Evolutionary conservation across 1,140 invertebrate species (phyloP).

Genomic region (Ericerus pela): DNA sequence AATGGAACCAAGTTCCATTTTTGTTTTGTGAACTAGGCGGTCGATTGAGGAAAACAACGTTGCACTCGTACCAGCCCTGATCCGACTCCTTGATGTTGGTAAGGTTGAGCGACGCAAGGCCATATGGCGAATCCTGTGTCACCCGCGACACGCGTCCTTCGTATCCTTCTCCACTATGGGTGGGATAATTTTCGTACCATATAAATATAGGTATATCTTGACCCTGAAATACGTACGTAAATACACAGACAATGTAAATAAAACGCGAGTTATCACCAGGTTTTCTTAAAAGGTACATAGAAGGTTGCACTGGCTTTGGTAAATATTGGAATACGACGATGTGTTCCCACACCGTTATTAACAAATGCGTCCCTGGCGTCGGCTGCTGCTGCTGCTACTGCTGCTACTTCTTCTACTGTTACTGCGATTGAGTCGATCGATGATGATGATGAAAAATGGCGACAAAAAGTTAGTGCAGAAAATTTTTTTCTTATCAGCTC

Average conservation of each 20-base stretch:
- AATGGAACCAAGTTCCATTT: slow-evolving; percentile 91
- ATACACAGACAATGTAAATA: not conserved
- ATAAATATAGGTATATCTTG: slow-evolving; percentile 90
- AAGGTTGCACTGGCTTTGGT: too few relatives aligned
- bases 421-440: too few relatives aligned
- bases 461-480: too few relatives aligned
- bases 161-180: slow-evolving; percentile 82
- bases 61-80: slow-evolving; percentile 95
- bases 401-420: too few relatives aligned
- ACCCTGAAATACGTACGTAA: slow-evolving; percentile 41
- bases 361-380: too few relatives aligned
- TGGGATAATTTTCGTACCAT: slow-evolving; percentile 92
- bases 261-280: not conserved
- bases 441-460: too few relatives aligned
- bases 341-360: too few relatives aligned
- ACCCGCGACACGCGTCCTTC: slow-evolving; percentile 78
- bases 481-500: too few relatives aligned
- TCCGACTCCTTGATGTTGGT: slow-evolving; percentile 81
- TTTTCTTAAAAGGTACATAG: too few relatives aligned
- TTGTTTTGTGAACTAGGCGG: slow-evolving; percentile 65
- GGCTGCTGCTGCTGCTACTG: too few relatives aligned
- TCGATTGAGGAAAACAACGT: slow-evolving; percentile 87
- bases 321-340: too few relatives aligned
- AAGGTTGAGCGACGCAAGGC: slow-evolving; percentile 81
- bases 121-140: slow-evolving; percentile 67